Percentiles rank a stretch among this genome's conserved stretches.
phyloP scores from a whole-genome alignment of 2,113 vertebrate species.

The Steatornis caripensis region DNA sequence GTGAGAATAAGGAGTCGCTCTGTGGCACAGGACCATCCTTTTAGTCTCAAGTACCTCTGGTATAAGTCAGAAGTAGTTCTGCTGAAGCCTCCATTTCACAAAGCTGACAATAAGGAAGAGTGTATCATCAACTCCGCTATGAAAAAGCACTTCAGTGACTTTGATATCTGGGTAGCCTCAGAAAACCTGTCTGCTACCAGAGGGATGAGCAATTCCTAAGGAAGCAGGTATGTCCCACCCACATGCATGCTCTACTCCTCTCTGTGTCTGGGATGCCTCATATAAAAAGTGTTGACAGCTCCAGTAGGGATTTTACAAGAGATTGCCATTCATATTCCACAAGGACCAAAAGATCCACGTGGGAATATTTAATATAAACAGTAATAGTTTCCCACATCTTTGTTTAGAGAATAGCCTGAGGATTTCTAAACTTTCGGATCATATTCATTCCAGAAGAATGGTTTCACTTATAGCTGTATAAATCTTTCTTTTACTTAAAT shows the following conservation, averaged over 20 bases:
- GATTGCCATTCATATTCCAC: slow-evolving; percentile 68
- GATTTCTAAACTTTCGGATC: slow-evolving; percentile 83
- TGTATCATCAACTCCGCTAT: background rate
- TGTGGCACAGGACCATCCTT: background rate
- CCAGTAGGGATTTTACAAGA: slow-evolving; percentile 52
- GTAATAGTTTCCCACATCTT: slow-evolving; percentile 86
- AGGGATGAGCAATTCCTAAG: background rate
- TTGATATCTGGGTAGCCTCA: background rate
- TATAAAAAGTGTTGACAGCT: slow-evolving; percentile 38
- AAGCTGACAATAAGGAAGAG: background rate
- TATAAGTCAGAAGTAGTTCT: background rate
- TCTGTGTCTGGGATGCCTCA: slow-evolving; percentile 50
- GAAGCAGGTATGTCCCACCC: background rate
- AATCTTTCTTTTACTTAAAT: slow-evolving; percentile 69
- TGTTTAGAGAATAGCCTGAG: slow-evolving; percentile 81
- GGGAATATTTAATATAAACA: slow-evolving; percentile 83
- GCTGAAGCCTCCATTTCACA: background rate
- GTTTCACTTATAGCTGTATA: slow-evolving; percentile 74
- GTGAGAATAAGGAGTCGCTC: background rate
- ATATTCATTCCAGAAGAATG: slow-evolving; percentile 78
- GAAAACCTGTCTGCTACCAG: background rate
- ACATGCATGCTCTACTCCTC: background rate
- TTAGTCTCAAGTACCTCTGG: background rate
- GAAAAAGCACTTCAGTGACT: background rate
- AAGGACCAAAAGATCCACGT: slow-evolving; percentile 65